A percentile compares a stretch with the other conserved stretches of the same genome.
Evolutionary conservation across 2,113 vertebrate species (phyloP).

Genomic region (Prunella himalayana): DNA sequence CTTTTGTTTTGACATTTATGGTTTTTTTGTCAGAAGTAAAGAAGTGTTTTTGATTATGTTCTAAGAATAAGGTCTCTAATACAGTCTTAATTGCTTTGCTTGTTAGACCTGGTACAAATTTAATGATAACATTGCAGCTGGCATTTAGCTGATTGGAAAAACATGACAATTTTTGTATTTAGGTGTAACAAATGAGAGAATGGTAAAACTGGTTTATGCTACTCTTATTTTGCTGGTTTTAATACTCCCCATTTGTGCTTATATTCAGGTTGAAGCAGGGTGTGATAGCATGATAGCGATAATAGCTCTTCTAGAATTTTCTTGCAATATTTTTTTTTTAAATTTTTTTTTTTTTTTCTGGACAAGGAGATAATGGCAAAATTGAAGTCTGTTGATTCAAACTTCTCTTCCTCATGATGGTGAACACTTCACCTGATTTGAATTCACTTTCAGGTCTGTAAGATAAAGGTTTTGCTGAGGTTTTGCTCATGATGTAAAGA

Average conservation of each 20-base stretch:
- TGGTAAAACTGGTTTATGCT: not conserved
- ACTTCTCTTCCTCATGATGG: not conserved
- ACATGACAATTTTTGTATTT: not conserved
- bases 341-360: not conserved
- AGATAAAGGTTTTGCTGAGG: not conserved
- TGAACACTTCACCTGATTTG: not conserved
- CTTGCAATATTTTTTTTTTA: not conserved
- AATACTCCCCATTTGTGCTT: not conserved
- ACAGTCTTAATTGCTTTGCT: not conserved
- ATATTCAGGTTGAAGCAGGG: not conserved
- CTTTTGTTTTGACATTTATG: not conserved
- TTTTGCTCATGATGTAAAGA: not conserved
- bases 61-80: not conserved
- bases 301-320: not conserved
- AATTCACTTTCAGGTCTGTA: not conserved
- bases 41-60: not conserved
- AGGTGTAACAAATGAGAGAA: not conserved
- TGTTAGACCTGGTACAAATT: not conserved
- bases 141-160: slow-evolving; percentile 9
- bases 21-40: not conserved
- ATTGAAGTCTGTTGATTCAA: not conserved
- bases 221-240: not conserved
- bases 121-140: not conserved
- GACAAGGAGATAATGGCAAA: not conserved
- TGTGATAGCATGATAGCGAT: not conserved